Conservation (phyloP, 1,140 invertebrate species). For the Drosophila rhopaloa region DNA sequence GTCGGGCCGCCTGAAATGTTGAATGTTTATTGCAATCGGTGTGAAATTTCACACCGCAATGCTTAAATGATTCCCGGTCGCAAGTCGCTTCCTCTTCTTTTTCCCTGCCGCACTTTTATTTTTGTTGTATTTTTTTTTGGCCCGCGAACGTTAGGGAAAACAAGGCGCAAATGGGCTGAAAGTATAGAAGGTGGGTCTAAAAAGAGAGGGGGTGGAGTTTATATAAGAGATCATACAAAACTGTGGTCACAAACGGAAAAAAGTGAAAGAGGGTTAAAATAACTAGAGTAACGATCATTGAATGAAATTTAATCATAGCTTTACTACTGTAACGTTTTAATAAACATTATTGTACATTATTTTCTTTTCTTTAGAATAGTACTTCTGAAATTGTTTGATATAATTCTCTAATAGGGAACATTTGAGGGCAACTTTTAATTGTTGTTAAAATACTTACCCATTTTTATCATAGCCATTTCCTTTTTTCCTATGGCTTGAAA, state of each 20-base stretch:
- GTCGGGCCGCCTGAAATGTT: slow-evolving; percentile 46
- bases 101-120: neutral
- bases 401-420: too few relatives aligned
- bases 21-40: slow-evolving; percentile 83
- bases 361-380: too few relatives aligned
- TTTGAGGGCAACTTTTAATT: too few relatives aligned
- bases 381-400: too few relatives aligned
- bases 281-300: too few relatives aligned
- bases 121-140: slow-evolving; percentile 29
- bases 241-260: neutral
- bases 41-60: slow-evolving; percentile 84
- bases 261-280: neutral
- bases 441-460: too few relatives aligned
- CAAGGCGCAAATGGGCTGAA: slow-evolving; percentile 15
- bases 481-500: too few relatives aligned
- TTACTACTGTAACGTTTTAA: too few relatives aligned
- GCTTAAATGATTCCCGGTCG: slow-evolving; percentile 78
- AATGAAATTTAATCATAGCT: too few relatives aligned
- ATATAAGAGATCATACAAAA: neutral
- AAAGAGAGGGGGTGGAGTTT: neutral
- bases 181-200: slow-evolving; percentile 5
- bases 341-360: too few relatives aligned
- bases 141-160: slow-evolving; percentile 31
- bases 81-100: slow-evolving; percentile 37
- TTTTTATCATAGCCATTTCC: too few relatives aligned